Evolutionary conservation across 2,797 vertebrate genomes (phyloP).

Genomic region (Eulemur rubriventer): DNA sequence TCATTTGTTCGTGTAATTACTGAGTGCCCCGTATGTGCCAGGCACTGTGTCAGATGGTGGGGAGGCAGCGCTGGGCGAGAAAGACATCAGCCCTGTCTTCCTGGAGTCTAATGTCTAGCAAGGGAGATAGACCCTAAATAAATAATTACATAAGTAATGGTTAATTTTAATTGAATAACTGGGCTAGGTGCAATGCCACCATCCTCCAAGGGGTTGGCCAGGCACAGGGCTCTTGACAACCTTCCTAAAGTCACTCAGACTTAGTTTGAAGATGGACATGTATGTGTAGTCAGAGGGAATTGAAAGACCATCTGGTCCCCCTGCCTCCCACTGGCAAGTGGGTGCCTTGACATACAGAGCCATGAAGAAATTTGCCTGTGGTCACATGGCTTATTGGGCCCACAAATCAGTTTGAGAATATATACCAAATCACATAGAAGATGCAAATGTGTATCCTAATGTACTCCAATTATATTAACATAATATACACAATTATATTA

Average conservation of each 20-base stretch:
- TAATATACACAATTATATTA: not conserved
- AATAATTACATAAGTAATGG: not conserved
- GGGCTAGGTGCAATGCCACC: not conserved
- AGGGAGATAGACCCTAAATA: not conserved
- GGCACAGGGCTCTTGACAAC: not conserved
- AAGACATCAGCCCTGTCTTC: not conserved
- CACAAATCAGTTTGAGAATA: not conserved
- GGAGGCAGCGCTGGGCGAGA: not conserved
- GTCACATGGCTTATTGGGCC: not conserved
- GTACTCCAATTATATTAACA: not conserved
- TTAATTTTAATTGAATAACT: not conserved
- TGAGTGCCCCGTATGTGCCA: not conserved
- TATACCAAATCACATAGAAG: not conserved
- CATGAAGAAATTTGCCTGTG: not conserved
- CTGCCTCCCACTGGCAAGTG: not conserved
- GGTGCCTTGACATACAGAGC: not conserved
- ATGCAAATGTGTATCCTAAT: not conserved
- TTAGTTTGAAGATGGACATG: conserved; percentile 16
- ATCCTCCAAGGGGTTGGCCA: not conserved
- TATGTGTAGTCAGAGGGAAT: not conserved
- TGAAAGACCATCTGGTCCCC: not conserved
- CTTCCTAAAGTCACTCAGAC: not conserved
- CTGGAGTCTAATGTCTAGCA: not conserved
- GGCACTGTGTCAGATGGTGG: not conserved
- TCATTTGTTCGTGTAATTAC: not conserved